These are phyloP conservation scores for Phylloscopus collybita DNA, from an alignment of 2,797 vertebrate genomes.

Conservation along the genomic window DNA sequence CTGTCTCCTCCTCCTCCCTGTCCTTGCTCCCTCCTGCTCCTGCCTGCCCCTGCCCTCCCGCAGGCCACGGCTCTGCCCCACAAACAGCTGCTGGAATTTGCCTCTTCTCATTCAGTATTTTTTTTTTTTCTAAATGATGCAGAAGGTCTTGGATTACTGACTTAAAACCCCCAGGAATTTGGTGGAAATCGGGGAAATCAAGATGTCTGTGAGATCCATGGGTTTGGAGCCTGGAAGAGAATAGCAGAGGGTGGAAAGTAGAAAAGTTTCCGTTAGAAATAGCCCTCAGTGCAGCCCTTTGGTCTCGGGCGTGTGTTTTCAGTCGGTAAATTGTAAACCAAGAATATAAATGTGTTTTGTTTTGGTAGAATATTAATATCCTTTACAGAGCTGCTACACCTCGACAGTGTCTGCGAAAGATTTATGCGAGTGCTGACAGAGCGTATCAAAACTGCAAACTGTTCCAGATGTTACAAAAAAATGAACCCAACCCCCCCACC, in stretches of 20 bases:
- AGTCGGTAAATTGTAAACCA: constrained; percentile 45
- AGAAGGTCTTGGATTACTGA: background rate
- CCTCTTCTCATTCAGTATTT: background rate
- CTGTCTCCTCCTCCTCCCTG: too few species aligned
- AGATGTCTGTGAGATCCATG: constrained; percentile 6
- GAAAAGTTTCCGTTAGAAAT: constrained; percentile 63
- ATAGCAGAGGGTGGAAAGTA: constrained; percentile 63
- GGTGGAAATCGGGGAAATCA: background rate
- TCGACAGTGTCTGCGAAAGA: constrained; percentile 20
- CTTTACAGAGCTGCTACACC: constrained; percentile 56
- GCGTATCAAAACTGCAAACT: constrained; percentile 66
- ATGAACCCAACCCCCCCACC: background rate
- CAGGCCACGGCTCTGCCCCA: background rate
- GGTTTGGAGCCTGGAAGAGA: constrained; percentile 3
- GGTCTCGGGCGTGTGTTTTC: background rate
- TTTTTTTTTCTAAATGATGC: background rate
- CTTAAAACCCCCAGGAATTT: constrained; percentile 1
- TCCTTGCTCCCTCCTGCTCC: too few species aligned
- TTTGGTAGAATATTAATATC: constrained; percentile 64
- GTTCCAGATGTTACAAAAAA: constrained; percentile 54
- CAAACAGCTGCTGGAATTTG: background rate
- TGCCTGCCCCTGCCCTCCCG: background rate
- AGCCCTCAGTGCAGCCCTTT: constrained; percentile 67
- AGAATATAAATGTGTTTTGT: constrained; percentile 57
- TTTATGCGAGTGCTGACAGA: constrained; percentile 23